Conservation (phyloP, 2,888 invertebrate species). For the Hyles lineata region DNA sequence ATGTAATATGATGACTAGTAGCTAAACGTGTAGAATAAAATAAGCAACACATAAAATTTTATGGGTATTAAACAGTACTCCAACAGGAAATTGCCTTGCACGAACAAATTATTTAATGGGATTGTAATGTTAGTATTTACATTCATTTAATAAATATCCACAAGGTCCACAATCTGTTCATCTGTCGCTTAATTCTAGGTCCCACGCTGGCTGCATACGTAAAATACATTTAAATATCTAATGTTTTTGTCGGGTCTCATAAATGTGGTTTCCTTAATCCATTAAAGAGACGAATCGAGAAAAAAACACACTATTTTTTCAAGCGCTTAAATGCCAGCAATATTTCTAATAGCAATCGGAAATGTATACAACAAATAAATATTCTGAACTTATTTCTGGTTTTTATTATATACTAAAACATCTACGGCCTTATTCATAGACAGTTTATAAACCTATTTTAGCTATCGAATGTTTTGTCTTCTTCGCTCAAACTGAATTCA, state of each 20-base stretch:
- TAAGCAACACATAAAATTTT: not conserved
- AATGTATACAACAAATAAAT: too few relatives aligned
- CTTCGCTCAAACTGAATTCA: too few relatives aligned
- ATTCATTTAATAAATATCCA: not conserved
- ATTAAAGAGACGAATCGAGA: too few relatives aligned
- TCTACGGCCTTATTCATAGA: too few relatives aligned
- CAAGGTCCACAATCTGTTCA: conserved; percentile 9
- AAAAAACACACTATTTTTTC: too few relatives aligned
- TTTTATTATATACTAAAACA: too few relatives aligned
- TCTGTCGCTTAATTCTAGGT: not conserved
- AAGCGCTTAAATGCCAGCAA: too few relatives aligned
- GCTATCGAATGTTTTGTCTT: too few relatives aligned
- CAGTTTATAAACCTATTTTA: too few relatives aligned
- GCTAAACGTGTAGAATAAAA: not conserved
- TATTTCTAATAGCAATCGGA: too few relatives aligned
- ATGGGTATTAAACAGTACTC: not conserved
- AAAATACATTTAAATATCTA: conserved; percentile 14
- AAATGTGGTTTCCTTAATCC: not conserved
- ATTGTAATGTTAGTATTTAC: not conserved
- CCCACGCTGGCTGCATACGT: conserved; percentile 3
- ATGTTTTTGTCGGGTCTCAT: conserved; percentile 8
- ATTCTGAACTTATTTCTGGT: too few relatives aligned
- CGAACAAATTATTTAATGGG: not conserved
- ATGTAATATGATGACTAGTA: too few relatives aligned
- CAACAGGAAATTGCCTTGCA: not conserved